phyloP scores from a whole-genome alignment of 2,113 vertebrate genomes.

The Calidris pygmaea region DNA sequence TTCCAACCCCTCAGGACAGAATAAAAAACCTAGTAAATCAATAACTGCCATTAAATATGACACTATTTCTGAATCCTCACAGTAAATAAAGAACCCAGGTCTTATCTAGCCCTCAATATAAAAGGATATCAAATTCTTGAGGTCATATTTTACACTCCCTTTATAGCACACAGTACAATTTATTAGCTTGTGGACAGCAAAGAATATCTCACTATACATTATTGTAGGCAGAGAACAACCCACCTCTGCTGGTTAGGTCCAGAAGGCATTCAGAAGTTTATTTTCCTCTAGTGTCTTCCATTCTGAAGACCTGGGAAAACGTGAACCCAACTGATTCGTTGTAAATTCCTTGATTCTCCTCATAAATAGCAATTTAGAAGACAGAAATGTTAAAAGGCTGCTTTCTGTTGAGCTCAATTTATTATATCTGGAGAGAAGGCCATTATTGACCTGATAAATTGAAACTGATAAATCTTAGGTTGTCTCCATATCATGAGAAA shows the following conservation, averaged over 20 bases:
- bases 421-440: neutral
- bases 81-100: conserved; percentile 22
- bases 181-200: conserved; percentile 10
- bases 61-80: neutral
- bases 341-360: neutral
- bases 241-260: neutral
- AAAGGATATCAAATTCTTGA: conserved; percentile 1
- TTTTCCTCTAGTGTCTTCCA: neutral
- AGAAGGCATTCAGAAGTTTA: conserved; percentile 12
- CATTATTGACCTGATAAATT: conserved; percentile 38
- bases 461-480: conserved; percentile 44
- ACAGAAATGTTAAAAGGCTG: conserved; percentile 37
- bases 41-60: neutral
- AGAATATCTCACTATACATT: neutral
- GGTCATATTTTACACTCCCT: neutral
- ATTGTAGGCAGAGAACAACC: neutral
- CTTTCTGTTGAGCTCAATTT: conserved; percentile 13
- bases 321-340: neutral
- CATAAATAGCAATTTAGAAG: conserved; percentile 20
- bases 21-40: conserved; percentile 6
- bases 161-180: neutral
- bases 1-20: neutral
- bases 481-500: neutral
- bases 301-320: neutral
- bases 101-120: neutral